Percentiles rank a stretch among this genome's conserved stretches.
Conservation (phyloP, 2,113 vertebrate genomes). For the Mobula hypostoma region DNA sequence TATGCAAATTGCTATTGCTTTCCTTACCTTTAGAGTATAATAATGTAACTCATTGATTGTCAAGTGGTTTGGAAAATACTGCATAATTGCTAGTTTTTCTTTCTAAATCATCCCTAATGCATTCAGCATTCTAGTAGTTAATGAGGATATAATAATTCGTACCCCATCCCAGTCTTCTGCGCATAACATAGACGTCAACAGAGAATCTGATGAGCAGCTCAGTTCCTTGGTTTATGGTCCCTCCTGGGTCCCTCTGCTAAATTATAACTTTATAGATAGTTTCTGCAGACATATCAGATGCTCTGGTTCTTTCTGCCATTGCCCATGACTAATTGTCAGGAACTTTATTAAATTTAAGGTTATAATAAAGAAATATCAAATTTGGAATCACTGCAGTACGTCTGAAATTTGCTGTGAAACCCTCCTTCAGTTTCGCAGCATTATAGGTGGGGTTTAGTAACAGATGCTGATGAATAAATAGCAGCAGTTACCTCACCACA, state of each 20-base stretch:
- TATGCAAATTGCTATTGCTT: too few species aligned
- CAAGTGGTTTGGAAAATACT: too few species aligned
- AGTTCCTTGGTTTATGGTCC: not conserved
- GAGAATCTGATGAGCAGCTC: too few species aligned
- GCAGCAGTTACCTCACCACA: not conserved
- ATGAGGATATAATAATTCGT: too few species aligned
- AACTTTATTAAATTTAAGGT: not conserved
- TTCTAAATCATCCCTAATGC: too few species aligned
- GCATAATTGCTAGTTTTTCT: too few species aligned
- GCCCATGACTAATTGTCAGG: not conserved
- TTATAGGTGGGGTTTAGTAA: not conserved
- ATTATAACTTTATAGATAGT: not conserved
- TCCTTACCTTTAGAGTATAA: too few species aligned
- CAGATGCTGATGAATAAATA: slow-evolving; percentile 30
- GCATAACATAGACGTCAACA: too few species aligned
- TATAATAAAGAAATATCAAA: not conserved
- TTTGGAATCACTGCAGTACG: not conserved
- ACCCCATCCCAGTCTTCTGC: too few species aligned
- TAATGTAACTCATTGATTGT: too few species aligned
- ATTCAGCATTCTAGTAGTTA: too few species aligned
- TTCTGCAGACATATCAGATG: not conserved
- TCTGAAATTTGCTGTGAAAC: not conserved
- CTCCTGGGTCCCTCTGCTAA: not conserved
- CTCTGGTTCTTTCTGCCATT: not conserved
- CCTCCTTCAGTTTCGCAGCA: slow-evolving; percentile 4